Evolutionary conservation across 1,140 invertebrate genomes (phyloP), one percentile per base, ranked within the genome.

Genomic region (Aethina tumida): DNA sequence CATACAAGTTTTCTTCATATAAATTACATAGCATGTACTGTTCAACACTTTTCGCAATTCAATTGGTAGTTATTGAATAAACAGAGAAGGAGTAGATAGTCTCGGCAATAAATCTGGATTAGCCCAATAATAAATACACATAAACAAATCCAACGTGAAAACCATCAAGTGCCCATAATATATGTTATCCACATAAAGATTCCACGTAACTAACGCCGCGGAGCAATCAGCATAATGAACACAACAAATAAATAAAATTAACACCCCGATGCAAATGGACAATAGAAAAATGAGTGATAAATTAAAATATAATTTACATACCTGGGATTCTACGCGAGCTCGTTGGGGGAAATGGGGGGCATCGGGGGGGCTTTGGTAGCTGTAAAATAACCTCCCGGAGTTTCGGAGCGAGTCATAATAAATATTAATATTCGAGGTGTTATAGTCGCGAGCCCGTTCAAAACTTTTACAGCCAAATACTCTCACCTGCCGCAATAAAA

Each of bases 241-340:
- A 47, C 47, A 37, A 49, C 47, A 50, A 52, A 55, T 55, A 57
- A 55, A 58, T 58, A 58, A 58, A 58, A 58, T 58, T 54, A 58
- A 55, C 55, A 54, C 55, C 42, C 49, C 47, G 45, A 53, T 56
- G 54, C 53, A 56, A 54, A 54, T 52, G 52, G 44, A 56, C 53
- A 56, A 55, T 54, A 49, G 55, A 48, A 53, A 53, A 57, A 52
- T 51, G 41, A 47, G 52, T 53, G 55, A 58, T 58, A 58, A 58
- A 58, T 58, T 58, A 55, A 58, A 56, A 47, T 42, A 43, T 47
- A 55, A 56, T 56, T 56, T 58, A 52, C 55, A 55, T 56, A 56
- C 52, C 47, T 52, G 52, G 50, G 49, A 55, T 55, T 53, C 50
- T 41, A 43, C 43, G 50, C 36, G 48, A 45, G 45, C 20, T 35